These are phyloP conservation scores for Drosophila emarginata DNA, from an alignment of 2,888 invertebrate genomes.

Conservation along the genomic window DNA sequence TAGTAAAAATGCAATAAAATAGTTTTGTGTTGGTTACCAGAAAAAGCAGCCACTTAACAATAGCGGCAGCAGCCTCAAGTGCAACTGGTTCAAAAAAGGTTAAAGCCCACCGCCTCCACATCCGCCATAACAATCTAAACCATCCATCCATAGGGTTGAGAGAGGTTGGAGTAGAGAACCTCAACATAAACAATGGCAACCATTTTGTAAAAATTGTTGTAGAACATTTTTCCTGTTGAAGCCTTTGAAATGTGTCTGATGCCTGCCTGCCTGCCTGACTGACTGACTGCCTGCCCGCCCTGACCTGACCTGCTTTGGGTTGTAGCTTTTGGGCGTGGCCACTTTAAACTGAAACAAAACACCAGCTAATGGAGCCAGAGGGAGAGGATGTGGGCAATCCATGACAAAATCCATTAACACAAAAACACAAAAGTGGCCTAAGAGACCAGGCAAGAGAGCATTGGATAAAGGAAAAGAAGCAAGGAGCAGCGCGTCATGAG, in stretches of 20 bases:
- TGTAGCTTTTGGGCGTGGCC: slow-evolving; percentile 56
- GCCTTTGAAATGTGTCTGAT: slow-evolving; percentile 63
- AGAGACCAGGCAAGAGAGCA: not conserved
- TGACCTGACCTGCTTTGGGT: not conserved
- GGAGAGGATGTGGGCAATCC: slow-evolving; percentile 50
- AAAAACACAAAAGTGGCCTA: slow-evolving; percentile 38
- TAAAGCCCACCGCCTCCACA: slow-evolving; percentile 21
- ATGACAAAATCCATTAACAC: slow-evolving; percentile 62
- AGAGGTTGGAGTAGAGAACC: not conserved
- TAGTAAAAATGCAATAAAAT: slow-evolving; percentile 44
- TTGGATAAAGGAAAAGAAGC: not conserved
- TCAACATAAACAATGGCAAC: slow-evolving; percentile 45
- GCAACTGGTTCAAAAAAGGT: slow-evolving; percentile 70
- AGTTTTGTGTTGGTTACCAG: slow-evolving; percentile 46
- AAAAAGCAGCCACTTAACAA: slow-evolving; percentile 53
- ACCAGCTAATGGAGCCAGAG: slow-evolving; percentile 57
- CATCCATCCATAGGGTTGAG: slow-evolving; percentile 5
- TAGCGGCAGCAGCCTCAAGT: slow-evolving; percentile 61
- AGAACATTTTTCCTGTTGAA: slow-evolving; percentile 55
- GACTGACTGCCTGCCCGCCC: slow-evolving; percentile 16
- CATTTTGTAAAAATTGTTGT: slow-evolving; percentile 54
- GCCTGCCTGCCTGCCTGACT: slow-evolving; percentile 14
- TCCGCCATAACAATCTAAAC: not conserved
- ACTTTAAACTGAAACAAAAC: slow-evolving; percentile 63
- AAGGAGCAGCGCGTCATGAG: not conserved